Evolutionary conservation across 2,888 invertebrate genomes (phyloP), one percentile per base, ranked within the genome.

Genomic region (Hypselothyrea guttata): DNA sequence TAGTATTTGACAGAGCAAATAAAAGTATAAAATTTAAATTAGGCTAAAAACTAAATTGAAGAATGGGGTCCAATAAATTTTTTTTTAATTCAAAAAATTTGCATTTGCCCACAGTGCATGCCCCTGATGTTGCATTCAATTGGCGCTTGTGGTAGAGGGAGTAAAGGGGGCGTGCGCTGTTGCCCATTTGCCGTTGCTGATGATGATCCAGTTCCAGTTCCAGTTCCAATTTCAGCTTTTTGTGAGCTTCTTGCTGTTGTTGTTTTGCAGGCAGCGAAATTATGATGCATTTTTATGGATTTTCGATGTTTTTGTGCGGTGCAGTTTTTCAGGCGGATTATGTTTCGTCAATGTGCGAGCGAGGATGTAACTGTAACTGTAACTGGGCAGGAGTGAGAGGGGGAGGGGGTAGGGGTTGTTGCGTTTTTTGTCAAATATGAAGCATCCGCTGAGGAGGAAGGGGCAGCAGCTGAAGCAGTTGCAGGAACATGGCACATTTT

Each of bases 211-310:
- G 42, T 16, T n/a, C 7, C 34, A 11, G 35, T 22, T 84, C 61
- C 84, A 73, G 16, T 31, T 51, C 12, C 41, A 30, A 44, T 44
- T 46, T 18, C 16, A 22, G 18, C 3, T 2, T 22, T 22, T 22
- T 22, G n/a, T n/a, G n/a, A n/a, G n/a, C 22, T 5, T 5, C 22
- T 5, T 22, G 22, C 5, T 22, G 2, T 22, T 22, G 5, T 22
- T 22, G 22, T 18, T 13, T 13, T 11, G 66, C 48, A 35, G 67
- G 65, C 58, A 49, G 38, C 48, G 75, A 88, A 89, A 88, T 88
- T 86, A 89, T 89, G 89, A 88, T 89, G 89, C 88, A 89, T 89
- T 89, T 89, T 89, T 90, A 89, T 89, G 90, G 89, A 87, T 86
- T 89, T 89, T 90, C 85, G 74, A 84, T 88, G 89, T 90, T 88